These are phyloP conservation scores for Leucozona laternaria DNA, from an alignment of 2,888 invertebrate genomes.

Conservation along the genomic window DNA sequence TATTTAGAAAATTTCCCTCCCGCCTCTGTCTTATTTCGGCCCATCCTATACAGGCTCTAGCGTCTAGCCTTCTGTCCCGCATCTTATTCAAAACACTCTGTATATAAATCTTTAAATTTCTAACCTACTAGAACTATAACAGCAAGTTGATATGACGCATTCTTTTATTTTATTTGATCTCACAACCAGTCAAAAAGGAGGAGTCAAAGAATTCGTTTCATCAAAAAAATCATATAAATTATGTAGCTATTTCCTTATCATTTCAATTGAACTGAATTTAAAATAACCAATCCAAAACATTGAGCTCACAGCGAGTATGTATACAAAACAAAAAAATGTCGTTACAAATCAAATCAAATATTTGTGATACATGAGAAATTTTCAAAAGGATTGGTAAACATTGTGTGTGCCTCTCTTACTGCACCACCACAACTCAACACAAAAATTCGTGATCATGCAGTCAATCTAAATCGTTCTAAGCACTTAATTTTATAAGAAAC, in stretches of 20 bases:
- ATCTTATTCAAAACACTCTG: no score
- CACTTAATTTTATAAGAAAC: conserved; percentile 10
- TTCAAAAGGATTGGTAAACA: conserved; percentile 40
- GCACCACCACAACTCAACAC: background rate
- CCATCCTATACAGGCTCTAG: no score
- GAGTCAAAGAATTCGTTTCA: conserved; percentile 30
- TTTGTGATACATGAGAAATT: conserved; percentile 48
- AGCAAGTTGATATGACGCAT: no score
- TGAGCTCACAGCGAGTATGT: background rate
- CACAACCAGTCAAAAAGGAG: conserved; percentile 22
- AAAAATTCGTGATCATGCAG: conserved; percentile 5
- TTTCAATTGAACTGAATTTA: conserved; percentile 23
- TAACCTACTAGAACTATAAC: no score
- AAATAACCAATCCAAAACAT: conserved; percentile 32
- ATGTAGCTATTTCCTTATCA: background rate
- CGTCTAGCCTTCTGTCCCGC: no score
- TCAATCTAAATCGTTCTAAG: conserved; percentile 44
- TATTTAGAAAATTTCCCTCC: no score
- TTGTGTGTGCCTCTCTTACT: background rate
- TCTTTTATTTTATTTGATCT: background rate
- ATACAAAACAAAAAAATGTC: conserved; percentile 13
- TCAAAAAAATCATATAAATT: background rate
- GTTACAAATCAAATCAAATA: conserved; percentile 54
- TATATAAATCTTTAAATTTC: no score
- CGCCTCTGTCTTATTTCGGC: no score